These are phyloP conservation scores for Limnothrissa miodon DNA, from an alignment of 2,113 vertebrate species.

Conservation along the genomic window DNA sequence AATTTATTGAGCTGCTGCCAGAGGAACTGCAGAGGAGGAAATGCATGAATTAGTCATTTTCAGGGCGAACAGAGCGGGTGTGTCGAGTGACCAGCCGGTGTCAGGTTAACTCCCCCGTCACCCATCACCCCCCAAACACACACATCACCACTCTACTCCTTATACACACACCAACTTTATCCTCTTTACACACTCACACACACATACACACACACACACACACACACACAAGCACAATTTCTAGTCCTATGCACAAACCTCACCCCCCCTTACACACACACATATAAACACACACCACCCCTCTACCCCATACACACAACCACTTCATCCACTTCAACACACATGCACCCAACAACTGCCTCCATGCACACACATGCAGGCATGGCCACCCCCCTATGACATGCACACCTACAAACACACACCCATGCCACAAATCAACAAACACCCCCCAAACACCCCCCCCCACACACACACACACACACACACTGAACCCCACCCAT, in stretches of 20 bases:
- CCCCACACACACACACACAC: not conserved
- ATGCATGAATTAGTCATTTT: constrained; percentile 58
- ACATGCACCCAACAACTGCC: not conserved
- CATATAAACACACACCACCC: not conserved
- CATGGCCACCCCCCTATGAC: not conserved
- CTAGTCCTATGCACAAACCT: too few relatives aligned
- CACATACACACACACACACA: constrained; percentile 1
- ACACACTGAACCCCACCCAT: not conserved
- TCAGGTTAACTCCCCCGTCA: constrained; percentile 8
- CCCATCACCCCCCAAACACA: constrained; percentile 1
- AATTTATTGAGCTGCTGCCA: constrained; percentile 61
- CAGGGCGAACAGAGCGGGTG: constrained; percentile 24
- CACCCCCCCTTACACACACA: not conserved
- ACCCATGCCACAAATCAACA: too few relatives aligned
- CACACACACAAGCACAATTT: not conserved
- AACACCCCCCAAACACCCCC: not conserved
- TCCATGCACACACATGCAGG: not conserved
- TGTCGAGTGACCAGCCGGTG: constrained; percentile 19
- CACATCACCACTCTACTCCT: not conserved
- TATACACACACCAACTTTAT: not conserved
- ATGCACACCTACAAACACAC: not conserved
- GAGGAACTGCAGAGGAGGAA: constrained; percentile 52
- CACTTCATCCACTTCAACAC: not conserved
- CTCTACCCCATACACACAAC: not conserved
- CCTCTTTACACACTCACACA: too few relatives aligned